Evolutionary conservation across 2,888 invertebrate species (phyloP).

Genomic region (Nymphalis urticae): DNA sequence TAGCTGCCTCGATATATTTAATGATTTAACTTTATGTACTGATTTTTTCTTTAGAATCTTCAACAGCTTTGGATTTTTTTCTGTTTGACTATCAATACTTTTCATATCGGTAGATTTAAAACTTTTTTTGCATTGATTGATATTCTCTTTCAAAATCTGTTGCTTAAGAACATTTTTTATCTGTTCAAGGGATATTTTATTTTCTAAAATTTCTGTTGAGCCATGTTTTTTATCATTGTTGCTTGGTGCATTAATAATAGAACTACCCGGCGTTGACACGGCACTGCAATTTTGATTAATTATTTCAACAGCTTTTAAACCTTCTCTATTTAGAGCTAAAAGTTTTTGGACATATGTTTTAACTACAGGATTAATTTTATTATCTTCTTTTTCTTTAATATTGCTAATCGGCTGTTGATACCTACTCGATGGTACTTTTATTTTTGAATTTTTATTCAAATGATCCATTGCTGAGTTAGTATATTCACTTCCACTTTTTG

Average conservation of each 20-base stretch:
- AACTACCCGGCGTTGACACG: constrained; percentile 73
- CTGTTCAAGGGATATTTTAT: constrained; percentile 67
- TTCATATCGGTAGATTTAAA: constrained; percentile 29
- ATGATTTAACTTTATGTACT: constrained; percentile 70
- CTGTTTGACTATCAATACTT: constrained; percentile 31
- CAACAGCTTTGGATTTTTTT: constrained; percentile 26
- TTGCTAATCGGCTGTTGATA: no score
- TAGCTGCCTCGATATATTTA: constrained; percentile 67
- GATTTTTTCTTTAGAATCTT: constrained; percentile 51
- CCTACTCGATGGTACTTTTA: background rate
- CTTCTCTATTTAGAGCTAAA: constrained; percentile 63
- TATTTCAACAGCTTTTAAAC: constrained; percentile 67
- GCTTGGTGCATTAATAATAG: constrained; percentile 64
- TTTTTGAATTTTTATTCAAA: constrained; percentile 12
- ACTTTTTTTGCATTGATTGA: constrained; percentile 4
- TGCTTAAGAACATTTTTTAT: constrained; percentile 59
- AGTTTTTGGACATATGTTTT: constrained; percentile 69
- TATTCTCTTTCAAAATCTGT: constrained; percentile 46
- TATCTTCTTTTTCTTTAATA: constrained; percentile 34
- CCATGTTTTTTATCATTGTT: constrained; percentile 53
- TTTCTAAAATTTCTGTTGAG: constrained; percentile 37
- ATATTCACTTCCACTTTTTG: constrained; percentile 11
- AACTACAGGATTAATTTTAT: constrained; percentile 59
- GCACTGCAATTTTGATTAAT: constrained; percentile 73
- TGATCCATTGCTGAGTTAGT: constrained; percentile 25